Base-by-base conservation (phyloP, 2,888 invertebrate genomes). In the Malthinus flaveolus region DNA sequence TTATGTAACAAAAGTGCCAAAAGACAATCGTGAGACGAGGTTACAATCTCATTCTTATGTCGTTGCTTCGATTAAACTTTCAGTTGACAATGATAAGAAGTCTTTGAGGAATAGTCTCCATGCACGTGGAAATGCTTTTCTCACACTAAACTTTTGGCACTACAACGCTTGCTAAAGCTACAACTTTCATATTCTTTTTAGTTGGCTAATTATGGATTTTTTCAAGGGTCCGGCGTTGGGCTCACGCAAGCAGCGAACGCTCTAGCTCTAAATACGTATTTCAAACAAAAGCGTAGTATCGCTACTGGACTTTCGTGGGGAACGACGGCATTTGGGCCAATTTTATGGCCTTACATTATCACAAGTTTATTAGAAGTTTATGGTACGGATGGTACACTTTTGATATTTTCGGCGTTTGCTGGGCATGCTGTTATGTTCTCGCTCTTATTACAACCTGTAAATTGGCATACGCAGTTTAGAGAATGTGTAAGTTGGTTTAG, bases 301-400 rank as follows among this genome's bases (percentile, higher is more conserved):
- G 90, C 90, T 0, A 87, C 88, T 0, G 87, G 89, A 0, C 78
- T 88, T 51, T 86, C 87, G 64, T 88, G 88, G 83, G 87, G 88
- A 0, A 84, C 86, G 0, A 88, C 89, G 1, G 90, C 87, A 0
- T 72, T 90, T 23, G 90, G 90, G 0, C 89, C 90, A 1, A 87
- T 90, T 36, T 69, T 89, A 49, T 85, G 89, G 83, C 90, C 90
- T 1, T 84, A 87, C 67, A 79, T 90, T 13, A 87, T 90, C 49
- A 89, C 87, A 10, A 78, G 78, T 7, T 74, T 90, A n/a, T 81
- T 88, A 72, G 76, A 81, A 1, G 57, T 74, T 32, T 88, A 86
- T 58, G 89, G 86, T 0, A 85, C 87, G 65, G 81, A 83, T 53
- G 89, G 89, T 13, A 84, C 89, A 0, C 81, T 87, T 47, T 75